A percentile compares a stretch with the other conserved stretches of the same genome.
Conservation (phyloP, 2,113 vertebrate genomes). For the Albula goreensis region DNA sequence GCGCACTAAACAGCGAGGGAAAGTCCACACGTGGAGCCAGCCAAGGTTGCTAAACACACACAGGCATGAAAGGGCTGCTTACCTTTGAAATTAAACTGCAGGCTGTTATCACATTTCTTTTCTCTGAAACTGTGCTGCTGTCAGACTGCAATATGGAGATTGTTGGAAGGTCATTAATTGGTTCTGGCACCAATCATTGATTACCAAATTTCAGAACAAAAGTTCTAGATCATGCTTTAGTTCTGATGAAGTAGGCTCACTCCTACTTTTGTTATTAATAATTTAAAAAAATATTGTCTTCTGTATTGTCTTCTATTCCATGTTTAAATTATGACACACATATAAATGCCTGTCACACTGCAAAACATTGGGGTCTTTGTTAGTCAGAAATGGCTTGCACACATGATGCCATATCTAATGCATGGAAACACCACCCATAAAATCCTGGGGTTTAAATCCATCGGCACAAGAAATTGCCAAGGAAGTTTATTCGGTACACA, state of each 20-base stretch:
- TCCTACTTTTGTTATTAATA: neutral
- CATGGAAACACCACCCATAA: neutral
- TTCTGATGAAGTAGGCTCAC: neutral
- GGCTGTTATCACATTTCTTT: neutral
- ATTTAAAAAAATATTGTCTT: neutral
- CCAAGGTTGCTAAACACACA: neutral
- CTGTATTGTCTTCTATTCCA: neutral
- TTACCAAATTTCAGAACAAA: neutral
- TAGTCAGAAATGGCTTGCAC: neutral
- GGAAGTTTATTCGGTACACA: neutral
- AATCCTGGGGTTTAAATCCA: neutral
- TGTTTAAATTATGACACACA: neutral
- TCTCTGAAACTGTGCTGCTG: neutral
- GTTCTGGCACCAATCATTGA: neutral
- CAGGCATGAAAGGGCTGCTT: neutral
- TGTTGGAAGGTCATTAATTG: neutral
- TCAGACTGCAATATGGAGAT: neutral
- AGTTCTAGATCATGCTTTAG: no score
- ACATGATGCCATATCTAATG: neutral
- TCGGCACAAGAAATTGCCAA: neutral
- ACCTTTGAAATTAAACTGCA: neutral
- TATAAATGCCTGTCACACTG: neutral
- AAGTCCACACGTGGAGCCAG: neutral
- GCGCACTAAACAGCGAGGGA: neutral
- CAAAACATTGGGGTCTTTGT: conserved; percentile 2